Base-by-base conservation (phyloP, 1,140 invertebrate species). In the Rhysida immarginata region DNA sequence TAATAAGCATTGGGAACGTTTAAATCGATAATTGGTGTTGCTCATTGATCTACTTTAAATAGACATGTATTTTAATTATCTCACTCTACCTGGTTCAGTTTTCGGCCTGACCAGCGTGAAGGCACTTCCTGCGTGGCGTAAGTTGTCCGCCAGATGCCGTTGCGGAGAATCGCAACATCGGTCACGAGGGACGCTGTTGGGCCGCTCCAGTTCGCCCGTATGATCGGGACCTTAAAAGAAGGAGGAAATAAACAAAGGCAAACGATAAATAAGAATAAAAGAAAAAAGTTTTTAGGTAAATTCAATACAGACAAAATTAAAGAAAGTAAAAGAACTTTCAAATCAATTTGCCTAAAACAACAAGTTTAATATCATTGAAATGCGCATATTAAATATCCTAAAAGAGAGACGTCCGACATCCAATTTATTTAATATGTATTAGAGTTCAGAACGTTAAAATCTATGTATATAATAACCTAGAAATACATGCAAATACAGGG, bases 81-180 rank as follows among this genome's bases (percentile, higher is more conserved):
- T 48, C 14, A 14, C 11, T 20, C 21, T 21, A 62, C 81, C 77
- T 56, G 81, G 78, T 69, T 88, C 83, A 41, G 81, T 74, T 68
- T 88, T 87, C 8, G 85, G 85, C 69, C 84, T 75, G 44, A 89
- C 82, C 62, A 89, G 71, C 49, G 84, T 84, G 69, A 91, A 87
- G 44, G 89, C 85, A 72, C 86, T 84, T 53, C 84, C 84, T 26
- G 84, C 78, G 68, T 89, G 84, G 68, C 85, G 76, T 71, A 84
- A 77, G 43, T 79, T 77, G 63, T 85, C 82, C 20, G 61, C 54
- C 16, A 51, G 23, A 51, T 51, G 49, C 8, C 49, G 26, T 25
- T 51, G 49, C 3, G 49, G 49, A 26, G 49, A 51, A 3, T 51
- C 49, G 21, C 49, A 51, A 20, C 49, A 51, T 20, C 49, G 8